phyloP scores from a whole-genome alignment of 2,888 invertebrate species.

The Nasonovia ribisnigri region DNA sequence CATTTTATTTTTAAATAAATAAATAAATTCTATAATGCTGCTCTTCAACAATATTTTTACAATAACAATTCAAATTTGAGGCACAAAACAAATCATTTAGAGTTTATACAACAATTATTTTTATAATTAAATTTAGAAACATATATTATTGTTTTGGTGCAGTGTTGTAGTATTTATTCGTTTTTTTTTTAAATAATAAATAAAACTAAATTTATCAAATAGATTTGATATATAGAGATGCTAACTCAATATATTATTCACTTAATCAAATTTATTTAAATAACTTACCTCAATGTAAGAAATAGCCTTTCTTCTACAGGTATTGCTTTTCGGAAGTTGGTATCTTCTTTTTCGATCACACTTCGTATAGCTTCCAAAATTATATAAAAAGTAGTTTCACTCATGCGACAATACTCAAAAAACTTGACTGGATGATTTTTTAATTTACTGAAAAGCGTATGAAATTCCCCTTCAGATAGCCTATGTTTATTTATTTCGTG shows the following conservation, averaged over 20 bases:
- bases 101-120: not conserved
- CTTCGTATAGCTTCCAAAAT: constrained; percentile 23
- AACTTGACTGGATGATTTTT: constrained; percentile 2
- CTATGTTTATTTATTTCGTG: not conserved
- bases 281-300: constrained; percentile 42
- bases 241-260: constrained; percentile 16
- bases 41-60: not conserved
- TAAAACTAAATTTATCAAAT: not conserved
- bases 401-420: constrained; percentile 12
- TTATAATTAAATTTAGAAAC: too few species aligned
- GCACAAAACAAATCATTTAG: not conserved
- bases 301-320: constrained; percentile 38
- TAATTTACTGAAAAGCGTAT: constrained; percentile 20
- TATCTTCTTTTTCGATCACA: constrained; percentile 19
- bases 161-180: not conserved
- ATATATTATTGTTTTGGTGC: too few species aligned
- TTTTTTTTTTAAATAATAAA: constrained; percentile 8
- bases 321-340: constrained; percentile 38
- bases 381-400: constrained; percentile 16
- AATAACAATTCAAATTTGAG: constrained; percentile 1
- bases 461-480: constrained; percentile 26
- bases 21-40: not conserved
- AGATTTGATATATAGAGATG: not conserved
- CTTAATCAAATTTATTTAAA: constrained; percentile 15
- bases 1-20: not conserved